These are phyloP conservation scores for Xiphias gladius DNA, from an alignment of 2,113 vertebrate species.

Conservation along the genomic window DNA sequence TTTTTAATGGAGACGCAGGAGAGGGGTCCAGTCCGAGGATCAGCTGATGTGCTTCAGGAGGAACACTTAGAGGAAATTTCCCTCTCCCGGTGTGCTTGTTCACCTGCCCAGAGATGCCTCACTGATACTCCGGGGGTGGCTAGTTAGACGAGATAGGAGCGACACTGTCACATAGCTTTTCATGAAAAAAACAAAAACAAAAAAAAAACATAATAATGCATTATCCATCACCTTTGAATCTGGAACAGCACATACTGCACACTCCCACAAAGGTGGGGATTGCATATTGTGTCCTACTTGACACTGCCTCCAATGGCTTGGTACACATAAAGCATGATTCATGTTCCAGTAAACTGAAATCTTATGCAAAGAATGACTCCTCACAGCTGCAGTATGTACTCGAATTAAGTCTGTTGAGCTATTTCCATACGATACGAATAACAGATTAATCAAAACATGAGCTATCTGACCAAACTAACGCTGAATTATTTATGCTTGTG, in stretches of 20 bases:
- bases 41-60: conserved; percentile 13
- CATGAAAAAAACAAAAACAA: conserved; percentile 19
- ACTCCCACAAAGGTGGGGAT: conserved; percentile 5
- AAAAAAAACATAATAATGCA: conserved; percentile 54
- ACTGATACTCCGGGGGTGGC: conserved; percentile 42
- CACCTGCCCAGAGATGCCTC: conserved; percentile 29
- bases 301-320: conserved; percentile 2
- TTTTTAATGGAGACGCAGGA: conserved; percentile 1
- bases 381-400: not conserved
- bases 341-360: too few relatives aligned
- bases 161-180: conserved; percentile 49
- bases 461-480: not conserved
- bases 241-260: conserved; percentile 33
- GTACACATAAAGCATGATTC: conserved; percentile 18
- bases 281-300: conserved; percentile 43
- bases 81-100: not conserved
- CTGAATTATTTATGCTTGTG: conserved; percentile 3
- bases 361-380: not conserved
- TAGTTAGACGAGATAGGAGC: conserved; percentile 35
- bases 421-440: not conserved
- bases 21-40: conserved; percentile 14
- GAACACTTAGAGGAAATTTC: conserved; percentile 26
- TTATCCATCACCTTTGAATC: conserved; percentile 49
- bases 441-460: not conserved
- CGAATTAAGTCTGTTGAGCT: not conserved